Conservation (phyloP, 1,140 invertebrate genomes). For the Riptortus pedestris region DNA sequence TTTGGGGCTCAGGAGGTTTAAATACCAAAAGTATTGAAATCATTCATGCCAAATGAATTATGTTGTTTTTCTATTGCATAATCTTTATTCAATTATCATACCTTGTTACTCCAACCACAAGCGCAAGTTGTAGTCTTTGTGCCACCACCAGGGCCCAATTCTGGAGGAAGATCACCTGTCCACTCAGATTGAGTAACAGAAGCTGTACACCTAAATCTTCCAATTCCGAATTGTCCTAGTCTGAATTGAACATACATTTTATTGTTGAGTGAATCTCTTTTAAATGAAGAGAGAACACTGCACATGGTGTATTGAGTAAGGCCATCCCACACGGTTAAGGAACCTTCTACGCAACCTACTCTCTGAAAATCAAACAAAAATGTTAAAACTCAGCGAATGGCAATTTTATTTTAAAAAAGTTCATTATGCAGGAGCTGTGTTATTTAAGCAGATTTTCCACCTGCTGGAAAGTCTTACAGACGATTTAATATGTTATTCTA, state of each 20-base stretch:
- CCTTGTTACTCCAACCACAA: slow-evolving; percentile 27
- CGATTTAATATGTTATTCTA: too few relatives aligned
- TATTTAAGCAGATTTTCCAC: too few relatives aligned
- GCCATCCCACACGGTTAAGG: neutral
- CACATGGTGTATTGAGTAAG: neutral
- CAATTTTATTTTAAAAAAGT: too few relatives aligned
- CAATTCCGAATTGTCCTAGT: neutral
- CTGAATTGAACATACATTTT: neutral
- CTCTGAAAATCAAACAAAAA: neutral
- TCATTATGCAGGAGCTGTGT: too few relatives aligned
- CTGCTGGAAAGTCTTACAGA: too few relatives aligned
- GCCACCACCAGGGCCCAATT: slow-evolving; percentile 12
- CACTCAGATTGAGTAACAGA: neutral
- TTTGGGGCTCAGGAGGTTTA: too few relatives aligned
- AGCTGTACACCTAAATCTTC: neutral
- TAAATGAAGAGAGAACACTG: neutral
- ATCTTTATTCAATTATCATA: too few relatives aligned
- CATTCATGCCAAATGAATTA: too few relatives aligned
- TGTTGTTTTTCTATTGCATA: too few relatives aligned
- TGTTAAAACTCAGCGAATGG: too few relatives aligned
- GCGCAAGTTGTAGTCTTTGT: slow-evolving; percentile 19
- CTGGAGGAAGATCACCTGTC: neutral
- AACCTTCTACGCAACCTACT: neutral
- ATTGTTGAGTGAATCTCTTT: neutral
- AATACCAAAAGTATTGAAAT: too few relatives aligned